A percentile compares a stretch with the other conserved stretches of the same genome.
These are phyloP conservation scores for Lucilia sericata DNA, from an alignment of 1,140 invertebrate genomes.

Conservation along the genomic window DNA sequence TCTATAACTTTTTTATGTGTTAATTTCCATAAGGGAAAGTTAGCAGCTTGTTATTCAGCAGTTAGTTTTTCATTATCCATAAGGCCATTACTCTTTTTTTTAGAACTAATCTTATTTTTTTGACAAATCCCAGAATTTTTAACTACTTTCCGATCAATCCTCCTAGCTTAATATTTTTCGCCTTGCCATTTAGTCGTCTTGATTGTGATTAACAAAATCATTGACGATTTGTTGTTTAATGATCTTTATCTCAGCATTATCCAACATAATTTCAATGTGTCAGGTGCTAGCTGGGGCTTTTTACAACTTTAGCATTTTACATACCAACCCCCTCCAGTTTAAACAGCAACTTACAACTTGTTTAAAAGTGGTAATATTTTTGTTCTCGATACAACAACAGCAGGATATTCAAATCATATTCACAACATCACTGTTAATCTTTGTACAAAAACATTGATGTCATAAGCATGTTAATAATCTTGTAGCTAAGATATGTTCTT, in stretches of 20 bases:
- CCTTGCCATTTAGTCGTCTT: not conserved
- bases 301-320: not conserved
- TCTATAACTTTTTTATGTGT: too few relatives aligned
- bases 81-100: too few relatives aligned
- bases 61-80: too few relatives aligned
- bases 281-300: slow-evolving; percentile 20
- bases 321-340: not conserved
- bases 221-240: slow-evolving; percentile 39
- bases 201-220: slow-evolving; percentile 24
- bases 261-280: not conserved
- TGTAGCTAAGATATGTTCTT: not conserved
- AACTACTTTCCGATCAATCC: not conserved
- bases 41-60: too few relatives aligned
- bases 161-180: not conserved
- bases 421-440: not conserved
- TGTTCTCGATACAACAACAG: slow-evolving; percentile 3
- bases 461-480: not conserved
- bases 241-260: slow-evolving; percentile 13
- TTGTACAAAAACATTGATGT: not conserved
- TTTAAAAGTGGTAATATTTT: not conserved
- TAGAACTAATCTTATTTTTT: too few relatives aligned
- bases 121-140: too few relatives aligned
- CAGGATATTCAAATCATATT: slow-evolving; percentile 25
- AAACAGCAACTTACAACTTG: not conserved
- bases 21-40: too few relatives aligned